Conservation (phyloP, 1,140 invertebrate genomes). For the Brachionus calyciflorus region DNA sequence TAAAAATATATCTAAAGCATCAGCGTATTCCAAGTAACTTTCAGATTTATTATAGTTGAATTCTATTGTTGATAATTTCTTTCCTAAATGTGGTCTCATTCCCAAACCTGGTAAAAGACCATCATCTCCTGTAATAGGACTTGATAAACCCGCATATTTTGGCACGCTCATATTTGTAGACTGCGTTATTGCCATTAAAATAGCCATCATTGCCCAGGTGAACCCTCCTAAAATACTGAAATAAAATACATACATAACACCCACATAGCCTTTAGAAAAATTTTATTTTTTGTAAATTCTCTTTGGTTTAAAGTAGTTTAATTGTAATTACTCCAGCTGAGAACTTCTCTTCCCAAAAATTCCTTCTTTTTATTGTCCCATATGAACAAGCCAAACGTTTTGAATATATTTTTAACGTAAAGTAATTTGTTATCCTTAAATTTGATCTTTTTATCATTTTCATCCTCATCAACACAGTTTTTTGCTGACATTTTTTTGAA, state of each 20-base stretch:
- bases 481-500: conserved; percentile 5
- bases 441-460: neutral
- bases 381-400: neutral
- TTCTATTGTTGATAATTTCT: neutral
- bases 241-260: neutral
- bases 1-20: conserved; percentile 15
- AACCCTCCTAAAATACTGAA: conserved; percentile 5
- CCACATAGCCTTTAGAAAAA: neutral
- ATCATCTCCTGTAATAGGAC: neutral
- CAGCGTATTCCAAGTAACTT: neutral
- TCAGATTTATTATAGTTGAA: neutral
- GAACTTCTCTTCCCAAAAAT: conserved; percentile 17
- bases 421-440: neutral
- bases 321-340: conserved; percentile 6
- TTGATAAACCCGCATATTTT: neutral
- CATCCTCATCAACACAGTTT: neutral
- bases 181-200: neutral
- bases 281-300: neutral
- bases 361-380: conserved; percentile 30
- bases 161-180: neutral
- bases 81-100: conserved; percentile 23
- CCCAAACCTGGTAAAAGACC: neutral
- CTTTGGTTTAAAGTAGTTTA: neutral
- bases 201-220: conserved; percentile 12
- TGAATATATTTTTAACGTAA: conserved; percentile 1